Conservation (phyloP, 2,113 vertebrate species). For the Clupea harengus region DNA sequence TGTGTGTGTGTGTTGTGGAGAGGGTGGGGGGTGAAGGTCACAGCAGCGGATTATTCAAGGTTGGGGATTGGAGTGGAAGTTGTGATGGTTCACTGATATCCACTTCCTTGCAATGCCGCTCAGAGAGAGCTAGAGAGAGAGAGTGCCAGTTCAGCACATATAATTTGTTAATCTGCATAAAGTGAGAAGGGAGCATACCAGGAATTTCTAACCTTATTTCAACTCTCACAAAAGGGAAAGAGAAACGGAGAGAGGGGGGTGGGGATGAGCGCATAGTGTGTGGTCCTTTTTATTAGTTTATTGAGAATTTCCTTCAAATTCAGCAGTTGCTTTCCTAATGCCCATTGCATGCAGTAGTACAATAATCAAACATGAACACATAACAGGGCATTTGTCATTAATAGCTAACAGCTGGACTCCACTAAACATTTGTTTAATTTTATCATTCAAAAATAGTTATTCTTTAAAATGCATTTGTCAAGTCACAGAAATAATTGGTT, state of each 20-base stretch:
- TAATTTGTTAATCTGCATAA: slow-evolving; percentile 72
- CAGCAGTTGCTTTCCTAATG: slow-evolving; percentile 3
- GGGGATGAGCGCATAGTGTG: slow-evolving; percentile 24
- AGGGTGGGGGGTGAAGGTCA: slow-evolving; percentile 40
- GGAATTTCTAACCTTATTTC: slow-evolving; percentile 72
- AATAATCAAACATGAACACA: neutral
- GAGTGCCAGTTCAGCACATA: slow-evolving; percentile 65
- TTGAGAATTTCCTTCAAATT: slow-evolving; percentile 59
- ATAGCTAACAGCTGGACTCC: neutral
- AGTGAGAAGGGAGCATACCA: slow-evolving; percentile 70
- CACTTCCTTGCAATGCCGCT: slow-evolving; percentile 59
- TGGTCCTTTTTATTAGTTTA: slow-evolving; percentile 74
- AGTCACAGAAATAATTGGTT: neutral
- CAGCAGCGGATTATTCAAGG: neutral
- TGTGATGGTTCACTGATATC: slow-evolving; percentile 53
- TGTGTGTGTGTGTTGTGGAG: neutral
- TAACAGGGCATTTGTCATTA: slow-evolving; percentile 26
- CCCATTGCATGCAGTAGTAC: neutral
- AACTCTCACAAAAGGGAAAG: slow-evolving; percentile 67
- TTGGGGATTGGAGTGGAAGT: slow-evolving; percentile 22
- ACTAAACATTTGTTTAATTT: neutral
- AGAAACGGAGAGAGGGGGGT: neutral
- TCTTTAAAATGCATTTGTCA: neutral
- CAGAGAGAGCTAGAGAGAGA: slow-evolving; percentile 27
- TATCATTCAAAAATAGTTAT: slow-evolving; percentile 9